Base-by-base conservation (phyloP, 2,113 vertebrate genomes). In the Budorcas taxicolor region DNA sequence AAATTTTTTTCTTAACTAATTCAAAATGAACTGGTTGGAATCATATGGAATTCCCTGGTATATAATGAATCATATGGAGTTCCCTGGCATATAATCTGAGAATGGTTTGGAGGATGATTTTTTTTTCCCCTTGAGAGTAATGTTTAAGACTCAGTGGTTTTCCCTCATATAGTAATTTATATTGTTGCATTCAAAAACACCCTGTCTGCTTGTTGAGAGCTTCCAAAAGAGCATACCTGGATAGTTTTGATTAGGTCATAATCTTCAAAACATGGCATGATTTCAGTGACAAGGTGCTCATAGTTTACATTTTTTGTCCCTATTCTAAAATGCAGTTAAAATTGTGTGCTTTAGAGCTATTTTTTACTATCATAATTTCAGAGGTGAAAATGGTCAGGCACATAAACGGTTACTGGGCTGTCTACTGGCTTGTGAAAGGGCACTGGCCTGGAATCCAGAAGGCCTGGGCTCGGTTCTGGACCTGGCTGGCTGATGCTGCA, bases 221-320 rank as follows among this genome's bases (percentile, higher is more conserved):
- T 85, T 85, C 81, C 85, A 92, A 76, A 92, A 29, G 16, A 97
- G 90, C 92, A 95, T 84, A 90, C 40, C 74, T 96, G 81, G 25
- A 81, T 95, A 74, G 87, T 25, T 90, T 58, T 91, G 87, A 97
- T 94, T 90, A 97, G 96, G 52, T 91, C 84, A 64, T 89, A 90
- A 80, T 84, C 62, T 90, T 95, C 74, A 98, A 96, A 97, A 87
- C 45, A 40, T 80, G 19, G n/a, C 78, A 64, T 5, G 40, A 96
- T 87, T 87, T 52, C 80, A 36, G 62, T 92, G 94, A 97, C 40
- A 84, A 76, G 83, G 97, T 50, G 50, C 31, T 96, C 87, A 64
- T 19, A 90, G 81, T 89, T 95, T 86, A 92, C 25, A 64, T 29
- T 52, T 97, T 84, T 76, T 83, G 19, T 53, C 50, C 33, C 43